Evolutionary conservation across 2,797 vertebrate species (phyloP), one percentile per base, ranked within the genome.

Genomic region (Coregonus ussuriensis): DNA sequence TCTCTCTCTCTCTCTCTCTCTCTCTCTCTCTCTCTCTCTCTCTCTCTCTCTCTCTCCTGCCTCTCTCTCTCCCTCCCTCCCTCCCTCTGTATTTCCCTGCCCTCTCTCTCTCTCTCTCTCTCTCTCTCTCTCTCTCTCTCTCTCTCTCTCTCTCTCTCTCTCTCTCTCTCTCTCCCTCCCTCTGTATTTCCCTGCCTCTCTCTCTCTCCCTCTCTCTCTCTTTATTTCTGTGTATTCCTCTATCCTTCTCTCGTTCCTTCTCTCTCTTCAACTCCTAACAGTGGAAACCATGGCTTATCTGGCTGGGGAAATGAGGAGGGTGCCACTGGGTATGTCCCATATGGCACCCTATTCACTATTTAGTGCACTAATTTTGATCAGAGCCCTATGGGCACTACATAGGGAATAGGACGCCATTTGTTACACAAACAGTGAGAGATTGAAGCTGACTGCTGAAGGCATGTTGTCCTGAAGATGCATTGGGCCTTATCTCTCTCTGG

Each of bases 221-320:
- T 47, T 11, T 47, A 41, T 41, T 7, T 41, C 41, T 41, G 41
- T 41, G 41, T 7, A 41, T 9, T 41, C 41, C 41, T 47, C 9
- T 47, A 3, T 47, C 41, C 1, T 1, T 6, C 9, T 47, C 41
- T 47, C 9, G 3, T 11, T 47, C 41, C 9, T 3, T 65, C 25
- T 81, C 81, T 79, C 25, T 82, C 79, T 25, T 25, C 25, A 25
- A 25, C 25, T 72, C 77, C 79, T 71, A 82, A 82, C 51, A 70
- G 75, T 81, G 79, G 75, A 88, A 85, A 79, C 25, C 75, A 77
- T 82, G 85, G 89, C 84, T 87, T 81, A 81, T 83, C 91, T 91
- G 89, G 86, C 82, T 72, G 3, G 9, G 0, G 7, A 84, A 75
- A 85, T 85, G 87, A 85, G 79, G 62, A 15, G 11, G 15, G 11